These are phyloP conservation scores for Diarsia brunnea DNA, from an alignment of 2,888 invertebrate genomes.

Conservation along the genomic window DNA sequence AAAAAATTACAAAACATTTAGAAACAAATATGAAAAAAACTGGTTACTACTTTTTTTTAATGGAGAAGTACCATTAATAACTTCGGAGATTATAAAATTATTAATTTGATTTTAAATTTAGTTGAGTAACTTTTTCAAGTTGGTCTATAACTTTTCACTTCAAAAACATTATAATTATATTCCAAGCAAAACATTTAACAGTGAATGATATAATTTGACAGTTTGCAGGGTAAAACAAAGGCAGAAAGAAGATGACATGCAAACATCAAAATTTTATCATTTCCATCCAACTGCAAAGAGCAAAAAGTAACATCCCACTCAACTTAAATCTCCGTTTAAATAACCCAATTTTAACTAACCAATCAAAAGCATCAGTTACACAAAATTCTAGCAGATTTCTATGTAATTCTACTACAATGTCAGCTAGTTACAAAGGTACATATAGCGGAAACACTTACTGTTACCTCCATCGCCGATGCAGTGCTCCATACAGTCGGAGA, in stretches of 20 bases:
- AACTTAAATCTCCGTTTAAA: background rate
- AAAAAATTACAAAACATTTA: conserved; percentile 44
- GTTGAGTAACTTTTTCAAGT: background rate
- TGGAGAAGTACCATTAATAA: background rate
- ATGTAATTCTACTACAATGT: background rate
- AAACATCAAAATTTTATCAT: background rate
- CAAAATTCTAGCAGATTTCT: background rate
- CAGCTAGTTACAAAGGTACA: conserved; percentile 44
- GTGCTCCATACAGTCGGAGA: conserved; percentile 97
- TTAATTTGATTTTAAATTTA: conserved; percentile 6
- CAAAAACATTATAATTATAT: background rate
- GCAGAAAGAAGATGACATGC: background rate
- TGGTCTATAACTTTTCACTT: background rate
- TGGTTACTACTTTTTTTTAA: background rate
- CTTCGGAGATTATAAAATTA: background rate
- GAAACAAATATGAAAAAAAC: background rate
- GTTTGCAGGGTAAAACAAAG: background rate
- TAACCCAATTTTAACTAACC: background rate
- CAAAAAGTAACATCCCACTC: background rate
- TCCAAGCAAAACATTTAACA: background rate
- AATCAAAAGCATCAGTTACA: background rate
- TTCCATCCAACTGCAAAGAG: background rate
- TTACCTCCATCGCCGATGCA: conserved; percentile 94
- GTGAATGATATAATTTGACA: background rate
- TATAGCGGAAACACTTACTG: conserved; percentile 89